These are phyloP conservation scores for Mamestra brassicae DNA, from an alignment of 2,888 invertebrate genomes.

Conservation along the genomic window DNA sequence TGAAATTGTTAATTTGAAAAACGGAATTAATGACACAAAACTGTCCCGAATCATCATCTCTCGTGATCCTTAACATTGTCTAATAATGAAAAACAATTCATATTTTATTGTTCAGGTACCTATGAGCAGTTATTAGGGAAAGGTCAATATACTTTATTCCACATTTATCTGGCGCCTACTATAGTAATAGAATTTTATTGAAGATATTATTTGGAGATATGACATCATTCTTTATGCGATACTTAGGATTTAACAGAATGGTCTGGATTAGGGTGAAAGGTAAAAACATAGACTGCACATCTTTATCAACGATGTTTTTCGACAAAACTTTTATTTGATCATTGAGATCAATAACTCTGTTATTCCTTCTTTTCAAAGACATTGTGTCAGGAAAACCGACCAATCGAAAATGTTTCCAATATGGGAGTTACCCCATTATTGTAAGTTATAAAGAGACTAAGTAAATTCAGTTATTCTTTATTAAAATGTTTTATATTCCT, in stretches of 20 bases:
- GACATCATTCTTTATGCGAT: conserved; percentile 10
- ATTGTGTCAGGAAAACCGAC: neutral
- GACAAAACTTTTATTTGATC: neutral
- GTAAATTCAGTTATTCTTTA: too few relatives aligned
- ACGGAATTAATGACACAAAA: too few relatives aligned
- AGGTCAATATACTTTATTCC: too few relatives aligned
- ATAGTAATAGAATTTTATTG: neutral
- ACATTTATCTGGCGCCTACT: too few relatives aligned
- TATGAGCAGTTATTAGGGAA: too few relatives aligned
- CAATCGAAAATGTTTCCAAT: neutral
- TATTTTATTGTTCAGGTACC: too few relatives aligned
- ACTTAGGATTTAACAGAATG: conserved; percentile 19
- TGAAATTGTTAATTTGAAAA: too few relatives aligned
- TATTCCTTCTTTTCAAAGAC: neutral
- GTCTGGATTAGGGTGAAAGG: neutral
- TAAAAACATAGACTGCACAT: conserved; percentile 15
- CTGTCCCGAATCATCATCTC: too few relatives aligned
- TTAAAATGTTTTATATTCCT: too few relatives aligned
- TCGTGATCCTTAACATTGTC: too few relatives aligned
- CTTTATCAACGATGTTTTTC: neutral
- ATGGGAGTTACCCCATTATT: neutral
- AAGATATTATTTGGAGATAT: conserved; percentile 7
- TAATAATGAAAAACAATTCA: too few relatives aligned
- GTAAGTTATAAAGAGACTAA: too few relatives aligned
- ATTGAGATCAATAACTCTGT: neutral